Evolutionary conservation across 2,888 invertebrate genomes (phyloP).

Genomic region (Mechanitis messenoides): DNA sequence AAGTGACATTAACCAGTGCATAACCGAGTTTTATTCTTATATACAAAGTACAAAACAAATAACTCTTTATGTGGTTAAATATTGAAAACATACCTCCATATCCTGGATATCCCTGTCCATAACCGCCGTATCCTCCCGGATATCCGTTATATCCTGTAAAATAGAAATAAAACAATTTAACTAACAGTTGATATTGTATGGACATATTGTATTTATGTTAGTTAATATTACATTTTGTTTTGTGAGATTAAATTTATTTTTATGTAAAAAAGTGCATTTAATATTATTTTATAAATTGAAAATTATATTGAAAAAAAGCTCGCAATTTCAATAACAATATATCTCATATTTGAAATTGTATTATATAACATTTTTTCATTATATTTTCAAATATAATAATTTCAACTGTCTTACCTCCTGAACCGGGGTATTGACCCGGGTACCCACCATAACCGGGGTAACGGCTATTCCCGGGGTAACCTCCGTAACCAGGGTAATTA

Average conservation of each 20-base stretch:
- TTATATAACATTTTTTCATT: not conserved
- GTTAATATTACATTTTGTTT: not conserved
- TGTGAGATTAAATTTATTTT: not conserved
- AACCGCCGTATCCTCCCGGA: constrained; percentile 27
- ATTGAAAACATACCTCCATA: constrained; percentile 28
- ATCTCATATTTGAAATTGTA: not conserved
- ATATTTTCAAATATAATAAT: not conserved
- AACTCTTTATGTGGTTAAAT: not conserved
- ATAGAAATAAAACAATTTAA: constrained; percentile 7
- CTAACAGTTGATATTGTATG: not conserved
- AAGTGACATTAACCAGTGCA: no score
- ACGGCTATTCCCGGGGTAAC: constrained; percentile 36
- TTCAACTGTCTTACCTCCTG: constrained; percentile 13
- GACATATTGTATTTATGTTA: not conserved
- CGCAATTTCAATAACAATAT: no score
- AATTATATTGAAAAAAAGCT: no score
- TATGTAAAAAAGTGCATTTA: no score
- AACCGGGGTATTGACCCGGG: constrained; percentile 34
- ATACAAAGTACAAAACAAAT: no score
- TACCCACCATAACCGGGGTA: constrained; percentile 31
- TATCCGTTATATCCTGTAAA: constrained; percentile 28
- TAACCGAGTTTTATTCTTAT: no score
- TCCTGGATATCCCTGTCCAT: constrained; percentile 24
- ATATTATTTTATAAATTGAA: no score
- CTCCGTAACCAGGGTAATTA: constrained; percentile 33